Conservation (phyloP, 2,113 vertebrate species). For the Tor tambroides region DNA sequence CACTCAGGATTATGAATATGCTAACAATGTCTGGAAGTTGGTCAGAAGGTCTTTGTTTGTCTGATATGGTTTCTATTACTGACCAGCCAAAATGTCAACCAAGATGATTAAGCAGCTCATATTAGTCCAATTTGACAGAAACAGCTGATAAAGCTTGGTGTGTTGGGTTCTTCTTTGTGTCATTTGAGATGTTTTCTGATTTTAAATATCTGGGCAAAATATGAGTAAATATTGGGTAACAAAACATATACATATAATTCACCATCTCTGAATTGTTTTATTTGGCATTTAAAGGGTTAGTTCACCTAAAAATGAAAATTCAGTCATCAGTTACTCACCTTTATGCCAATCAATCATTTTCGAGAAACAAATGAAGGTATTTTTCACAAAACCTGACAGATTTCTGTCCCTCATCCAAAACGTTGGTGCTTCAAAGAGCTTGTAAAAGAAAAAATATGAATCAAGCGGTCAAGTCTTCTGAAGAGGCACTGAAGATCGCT, state of each 20-base stretch:
- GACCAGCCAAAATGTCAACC: not conserved
- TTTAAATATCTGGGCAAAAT: not conserved
- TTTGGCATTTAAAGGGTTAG: not conserved
- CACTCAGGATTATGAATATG: not conserved
- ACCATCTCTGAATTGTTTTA: not conserved
- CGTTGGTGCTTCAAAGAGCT: not conserved
- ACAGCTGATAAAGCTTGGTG: not conserved
- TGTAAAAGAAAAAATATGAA: not conserved
- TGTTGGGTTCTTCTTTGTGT: not conserved
- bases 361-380: not conserved
- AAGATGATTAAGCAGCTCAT: not conserved
- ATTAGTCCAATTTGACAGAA: not conserved
- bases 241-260: not conserved
- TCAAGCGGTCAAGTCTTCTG: not conserved
- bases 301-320: not conserved
- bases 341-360: not conserved
- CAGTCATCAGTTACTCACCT: not conserved
- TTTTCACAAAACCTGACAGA: not conserved
- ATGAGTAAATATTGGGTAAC: not conserved
- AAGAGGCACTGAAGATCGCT: not conserved
- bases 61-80: not conserved
- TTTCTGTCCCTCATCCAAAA: not conserved
- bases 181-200: not conserved
- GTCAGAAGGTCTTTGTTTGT: slow-evolving; percentile 1
- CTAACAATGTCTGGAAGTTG: not conserved